Evolutionary conservation across 1,140 invertebrate species (phyloP).

Genomic region (Aphaenogaster ashmeadi): DNA sequence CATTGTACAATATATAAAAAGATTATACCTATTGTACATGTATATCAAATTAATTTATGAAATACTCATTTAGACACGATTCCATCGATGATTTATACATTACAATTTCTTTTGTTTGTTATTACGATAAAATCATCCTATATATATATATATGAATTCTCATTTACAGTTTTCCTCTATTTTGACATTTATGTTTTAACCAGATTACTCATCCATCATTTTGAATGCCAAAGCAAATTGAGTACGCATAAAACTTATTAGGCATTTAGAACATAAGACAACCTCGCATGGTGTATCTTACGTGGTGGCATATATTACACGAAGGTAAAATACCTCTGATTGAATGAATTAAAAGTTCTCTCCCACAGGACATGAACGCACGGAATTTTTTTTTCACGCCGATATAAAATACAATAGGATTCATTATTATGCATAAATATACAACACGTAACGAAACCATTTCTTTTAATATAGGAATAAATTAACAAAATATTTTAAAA

Average conservation of each 20-base stretch:
- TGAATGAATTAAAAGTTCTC: conserved; percentile 57
- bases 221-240: conserved; percentile 41
- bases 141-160: conserved; percentile 46
- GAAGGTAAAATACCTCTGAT: conserved; percentile 3
- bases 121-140: conserved; percentile 77
- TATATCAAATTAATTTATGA: conserved; percentile 79
- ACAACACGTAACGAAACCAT: conserved; percentile 75
- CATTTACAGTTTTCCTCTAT: conserved; percentile 57
- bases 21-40: conserved; percentile 78
- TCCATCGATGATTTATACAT: conserved; percentile 70
- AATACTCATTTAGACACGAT: conserved; percentile 73
- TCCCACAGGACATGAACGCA: background rate
- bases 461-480: conserved; percentile 70
- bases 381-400: conserved; percentile 36
- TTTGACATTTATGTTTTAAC: conserved; percentile 51
- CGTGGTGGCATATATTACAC: background rate
- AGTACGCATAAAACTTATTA: conserved; percentile 54
- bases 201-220: conserved; percentile 65
- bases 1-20: conserved; percentile 70
- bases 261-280: conserved; percentile 21
- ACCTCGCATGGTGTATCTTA: conserved; percentile 3
- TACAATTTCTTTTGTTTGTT: conserved; percentile 72
- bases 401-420: conserved; percentile 73
- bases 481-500: conserved; percentile 69
- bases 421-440: conserved; percentile 79